These are phyloP conservation scores for Gonatopus flavifemur DNA, from an alignment of 1,140 invertebrate species.

Conservation along the genomic window DNA sequence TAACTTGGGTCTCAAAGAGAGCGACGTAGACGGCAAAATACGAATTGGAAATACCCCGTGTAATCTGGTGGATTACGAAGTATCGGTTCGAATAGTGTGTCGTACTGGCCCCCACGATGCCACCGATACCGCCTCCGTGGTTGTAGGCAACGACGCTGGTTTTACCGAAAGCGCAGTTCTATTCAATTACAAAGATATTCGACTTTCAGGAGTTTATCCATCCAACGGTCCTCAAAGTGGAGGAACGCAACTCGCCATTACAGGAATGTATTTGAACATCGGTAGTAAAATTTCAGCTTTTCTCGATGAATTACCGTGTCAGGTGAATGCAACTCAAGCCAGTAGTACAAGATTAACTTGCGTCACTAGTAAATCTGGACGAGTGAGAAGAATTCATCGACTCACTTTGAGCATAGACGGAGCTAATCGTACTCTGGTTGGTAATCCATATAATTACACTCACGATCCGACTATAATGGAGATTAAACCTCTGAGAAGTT, in stretches of 20 bases:
- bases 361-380: slow-evolving; percentile 73
- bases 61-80: slow-evolving; percentile 84
- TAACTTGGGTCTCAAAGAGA: slow-evolving; percentile 88
- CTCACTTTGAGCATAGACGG: slow-evolving; percentile 83
- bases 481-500: slow-evolving; percentile 85
- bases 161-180: slow-evolving; percentile 85
- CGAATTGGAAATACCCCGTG: slow-evolving; percentile 89
- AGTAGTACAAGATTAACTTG: slow-evolving; percentile 88
- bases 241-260: slow-evolving; percentile 88
- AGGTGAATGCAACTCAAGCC: slow-evolving; percentile 83
- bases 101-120: slow-evolving; percentile 76
- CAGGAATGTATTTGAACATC: slow-evolving; percentile 90
- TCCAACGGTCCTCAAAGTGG: slow-evolving; percentile 88
- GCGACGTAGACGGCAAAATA: slow-evolving; percentile 90
- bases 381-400: slow-evolving; percentile 61
- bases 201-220: slow-evolving; percentile 80
- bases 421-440: slow-evolving; percentile 71
- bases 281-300: slow-evolving; percentile 86
- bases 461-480: slow-evolving; percentile 92
- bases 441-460: slow-evolving; percentile 83
- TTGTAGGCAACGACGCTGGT: slow-evolving; percentile 87
- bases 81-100: slow-evolving; percentile 89
- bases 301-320: slow-evolving; percentile 86
- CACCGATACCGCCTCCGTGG: slow-evolving; percentile 77
- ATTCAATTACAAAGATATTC: slow-evolving; percentile 87